Evolutionary conservation across 2,797 vertebrate species (phyloP), one percentile per base, ranked within the genome.

Genomic region (Choloepus didactylus): DNA sequence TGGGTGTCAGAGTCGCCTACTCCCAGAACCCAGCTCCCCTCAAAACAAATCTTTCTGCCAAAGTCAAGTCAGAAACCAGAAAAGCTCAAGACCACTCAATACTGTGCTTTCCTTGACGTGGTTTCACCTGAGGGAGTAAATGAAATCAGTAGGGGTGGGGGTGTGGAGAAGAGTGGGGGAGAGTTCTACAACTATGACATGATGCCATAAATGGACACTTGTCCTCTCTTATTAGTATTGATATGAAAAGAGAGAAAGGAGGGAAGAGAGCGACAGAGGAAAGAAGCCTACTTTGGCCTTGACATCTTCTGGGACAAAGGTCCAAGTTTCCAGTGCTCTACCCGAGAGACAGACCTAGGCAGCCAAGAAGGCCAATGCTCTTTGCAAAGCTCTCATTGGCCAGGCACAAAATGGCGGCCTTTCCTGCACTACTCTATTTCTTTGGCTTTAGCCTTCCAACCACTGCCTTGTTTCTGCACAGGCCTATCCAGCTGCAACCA

Each of bases 91-190:
- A 92, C n/a, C 89, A 72, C 82, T 88, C 49, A 72, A 82, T 80
- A 84, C 14, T 64, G 72, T 96, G 89, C 87, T 94, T 94, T 92
- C 86, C 94, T 19, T 64, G 93, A 67, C 91, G 69, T 25, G 14
- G 73, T 92, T 94, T 95, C 69, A 64, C 19, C 88, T 29, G 79
- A 88, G 85, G 84, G 77, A 95, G 70, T 93, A 84, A 64, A 59
- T 60, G 35, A 95, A 93, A 96, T 70, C 38, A 89, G 14, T 15
- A 56, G n/a, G 64, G 90, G 87, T 15, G 56, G 9, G 23, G 6
- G 35, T 38, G 16, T 8, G 9, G 41, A 44, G 11, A 66, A 54
- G 27, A 67, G 25, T 2, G 9, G 23, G 38, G 8, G 60, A 89
- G n/a, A 81, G 25, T 18, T 54, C 51, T 76, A 27, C 16, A 41